Conservation (phyloP, 2,888 invertebrate species). For the Anthoptus insignis region DNA sequence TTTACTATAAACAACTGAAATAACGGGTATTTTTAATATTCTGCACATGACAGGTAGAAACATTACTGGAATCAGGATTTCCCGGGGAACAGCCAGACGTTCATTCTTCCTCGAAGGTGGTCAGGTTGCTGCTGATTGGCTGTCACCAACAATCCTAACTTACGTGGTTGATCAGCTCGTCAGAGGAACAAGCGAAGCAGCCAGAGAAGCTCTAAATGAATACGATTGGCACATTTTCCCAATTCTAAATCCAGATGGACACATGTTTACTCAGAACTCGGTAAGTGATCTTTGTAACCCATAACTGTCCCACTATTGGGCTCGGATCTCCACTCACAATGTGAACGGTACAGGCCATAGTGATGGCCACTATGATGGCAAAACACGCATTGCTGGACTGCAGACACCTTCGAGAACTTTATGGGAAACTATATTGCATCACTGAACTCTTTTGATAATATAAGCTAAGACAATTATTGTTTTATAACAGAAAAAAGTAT, state of each 20-base stretch:
- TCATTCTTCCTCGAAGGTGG: conserved; percentile 78
- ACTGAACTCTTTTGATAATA: too few relatives aligned
- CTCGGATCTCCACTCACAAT: too few relatives aligned
- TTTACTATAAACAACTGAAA: too few relatives aligned
- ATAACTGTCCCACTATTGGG: too few relatives aligned
- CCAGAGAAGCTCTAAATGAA: conserved; percentile 79
- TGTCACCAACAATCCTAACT: conserved; percentile 88
- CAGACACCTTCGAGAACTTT: too few relatives aligned
- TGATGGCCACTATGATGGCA: too few relatives aligned
- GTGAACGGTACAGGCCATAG: too few relatives aligned
- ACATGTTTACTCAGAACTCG: conserved; percentile 88
- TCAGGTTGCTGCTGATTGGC: conserved; percentile 93
- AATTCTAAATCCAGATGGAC: conserved; percentile 92
- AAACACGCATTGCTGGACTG: too few relatives aligned
- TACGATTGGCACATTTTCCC: conserved; percentile 93
- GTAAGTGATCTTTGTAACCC: conserved; percentile 68
- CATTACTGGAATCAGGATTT: conserved; percentile 79
- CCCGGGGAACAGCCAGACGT: conserved; percentile 60
- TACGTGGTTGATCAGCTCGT: conserved; percentile 88
- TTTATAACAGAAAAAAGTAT: background rate
- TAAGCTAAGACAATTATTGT: too few relatives aligned
- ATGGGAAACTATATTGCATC: too few relatives aligned
- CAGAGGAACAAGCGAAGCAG: conserved; percentile 79
- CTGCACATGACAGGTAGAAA: conserved; percentile 64
- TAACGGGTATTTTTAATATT: too few relatives aligned